phyloP scores from a whole-genome alignment of 2,113 vertebrate genomes.

The Scolopax mira region DNA sequence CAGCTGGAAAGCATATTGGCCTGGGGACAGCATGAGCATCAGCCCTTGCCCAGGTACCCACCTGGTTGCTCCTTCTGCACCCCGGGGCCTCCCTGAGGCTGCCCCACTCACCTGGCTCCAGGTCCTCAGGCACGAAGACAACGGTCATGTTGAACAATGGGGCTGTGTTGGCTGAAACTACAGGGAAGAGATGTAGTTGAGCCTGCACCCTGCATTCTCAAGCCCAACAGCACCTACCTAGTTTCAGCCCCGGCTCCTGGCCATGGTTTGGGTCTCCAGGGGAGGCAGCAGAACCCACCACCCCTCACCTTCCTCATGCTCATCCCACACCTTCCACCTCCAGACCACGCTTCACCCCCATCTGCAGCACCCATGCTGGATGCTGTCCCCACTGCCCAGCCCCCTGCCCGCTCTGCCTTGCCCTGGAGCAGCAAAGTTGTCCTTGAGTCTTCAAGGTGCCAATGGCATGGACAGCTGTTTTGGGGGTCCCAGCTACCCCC shows the following conservation, averaged over 20 bases:
- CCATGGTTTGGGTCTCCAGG: fast-evolving
- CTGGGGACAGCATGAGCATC: neutral
- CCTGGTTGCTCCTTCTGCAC: neutral
- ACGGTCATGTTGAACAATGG: neutral
- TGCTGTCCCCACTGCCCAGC: neutral
- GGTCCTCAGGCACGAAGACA: neutral
- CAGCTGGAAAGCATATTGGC: slow-evolving; percentile 18
- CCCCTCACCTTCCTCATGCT: neutral
- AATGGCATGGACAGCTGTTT: neutral
- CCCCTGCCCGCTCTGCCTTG: neutral
- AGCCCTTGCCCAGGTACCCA: fast-evolving
- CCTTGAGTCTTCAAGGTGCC: neutral
- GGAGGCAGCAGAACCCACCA: neutral
- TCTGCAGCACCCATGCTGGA: neutral
- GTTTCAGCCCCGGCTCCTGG: neutral
- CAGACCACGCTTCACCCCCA: fast-evolving
- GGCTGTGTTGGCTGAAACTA: slow-evolving; percentile 47
- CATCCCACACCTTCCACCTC: neutral
- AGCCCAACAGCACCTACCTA: neutral
- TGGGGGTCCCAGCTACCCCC: neutral
- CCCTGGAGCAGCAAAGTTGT: neutral
- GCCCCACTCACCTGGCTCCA: slow-evolving; percentile 11
- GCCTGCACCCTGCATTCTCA: neutral
- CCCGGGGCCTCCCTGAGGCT: fast-evolving
- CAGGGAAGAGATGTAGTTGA: neutral